Base-by-base conservation (phyloP, 2,113 vertebrate species). In the Cromileptes altivelis region DNA sequence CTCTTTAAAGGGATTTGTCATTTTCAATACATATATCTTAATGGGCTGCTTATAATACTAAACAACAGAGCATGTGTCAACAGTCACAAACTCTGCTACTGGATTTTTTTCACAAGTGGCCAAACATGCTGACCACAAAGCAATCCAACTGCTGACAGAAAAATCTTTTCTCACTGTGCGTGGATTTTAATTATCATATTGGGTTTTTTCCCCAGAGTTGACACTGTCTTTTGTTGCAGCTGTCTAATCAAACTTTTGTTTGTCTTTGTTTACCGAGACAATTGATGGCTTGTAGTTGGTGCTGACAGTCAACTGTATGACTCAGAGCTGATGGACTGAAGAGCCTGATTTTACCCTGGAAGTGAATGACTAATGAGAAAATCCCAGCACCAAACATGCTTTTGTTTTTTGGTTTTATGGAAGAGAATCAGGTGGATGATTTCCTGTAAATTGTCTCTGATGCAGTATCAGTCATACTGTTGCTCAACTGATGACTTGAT, bases 201-300 rank as follows among this genome's bases (percentile, higher is more conserved):
- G 50, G 25, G 37, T 37, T 45, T 45, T 45, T 45, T 12, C 42
- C 33, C 33, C 45, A 50, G 45, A 56, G 50, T 73, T 57, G 37
- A 42, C 42, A 5, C 37, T 63, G 53, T 49, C 21, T 70, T 73
- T 77, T 70, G 40, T 78, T 50, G n/a, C 72, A 56, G 45, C 8
- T 3, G 45, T 77, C 50, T 55, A 27, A 57, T 50, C 18, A 6
- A 69, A 53, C 55, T 79, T 68, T 73, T 52, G 56, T 78, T 72
- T 68, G 56, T 82, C 69, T 75, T 70, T 81, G 57, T 79, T 78
- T 55, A 27, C 18, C 50, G 33, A 70, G 21, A 69, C 68, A 84
- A 75, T 70, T 62, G 61, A 70, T 75, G 76, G 71, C 55, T 84
- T 80, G 70, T 61, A 27, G 71, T 68, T 70, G 55, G 17, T 30